Evolutionary conservation across 2,888 invertebrate species (phyloP).

Genomic region (Peribatodes rhomboidaria): DNA sequence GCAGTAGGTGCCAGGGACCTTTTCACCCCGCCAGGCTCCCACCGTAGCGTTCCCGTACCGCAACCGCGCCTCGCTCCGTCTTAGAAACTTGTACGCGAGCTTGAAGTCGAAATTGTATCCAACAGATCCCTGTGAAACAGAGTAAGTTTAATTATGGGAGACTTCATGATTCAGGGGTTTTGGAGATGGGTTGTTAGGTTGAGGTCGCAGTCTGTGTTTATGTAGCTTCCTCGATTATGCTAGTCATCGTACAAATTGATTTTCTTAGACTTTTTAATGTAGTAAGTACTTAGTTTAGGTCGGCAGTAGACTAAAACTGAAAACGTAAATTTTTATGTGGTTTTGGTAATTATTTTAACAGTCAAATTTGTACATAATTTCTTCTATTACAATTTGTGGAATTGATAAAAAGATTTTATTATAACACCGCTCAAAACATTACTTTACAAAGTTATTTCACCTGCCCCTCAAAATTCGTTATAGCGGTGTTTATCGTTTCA

Average conservation of each 20-base stretch:
- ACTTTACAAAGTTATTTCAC: too few relatives aligned
- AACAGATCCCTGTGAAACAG: slow-evolving; percentile 85
- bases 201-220: neutral
- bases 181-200: neutral
- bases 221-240: neutral
- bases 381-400: too few relatives aligned
- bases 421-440: too few relatives aligned
- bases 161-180: slow-evolving; percentile 30
- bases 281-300: neutral
- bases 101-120: slow-evolving; percentile 94
- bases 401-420: too few relatives aligned
- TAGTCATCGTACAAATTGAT: neutral
- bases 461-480: too few relatives aligned
- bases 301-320: neutral
- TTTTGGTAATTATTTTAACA: too few relatives aligned
- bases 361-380: too few relatives aligned
- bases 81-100: slow-evolving; percentile 93
- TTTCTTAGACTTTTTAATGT: neutral
- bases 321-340: neutral
- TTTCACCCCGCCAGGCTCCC: slow-evolving; percentile 91
- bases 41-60: slow-evolving; percentile 92
- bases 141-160: slow-evolving; percentile 44
- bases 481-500: too few relatives aligned
- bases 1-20: slow-evolving; percentile 92
- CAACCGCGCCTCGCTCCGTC: slow-evolving; percentile 91